Percentiles rank a stretch among this genome's conserved stretches.
Conservation (phyloP, 2,888 invertebrate species). For the Caenorhabditis becei region DNA sequence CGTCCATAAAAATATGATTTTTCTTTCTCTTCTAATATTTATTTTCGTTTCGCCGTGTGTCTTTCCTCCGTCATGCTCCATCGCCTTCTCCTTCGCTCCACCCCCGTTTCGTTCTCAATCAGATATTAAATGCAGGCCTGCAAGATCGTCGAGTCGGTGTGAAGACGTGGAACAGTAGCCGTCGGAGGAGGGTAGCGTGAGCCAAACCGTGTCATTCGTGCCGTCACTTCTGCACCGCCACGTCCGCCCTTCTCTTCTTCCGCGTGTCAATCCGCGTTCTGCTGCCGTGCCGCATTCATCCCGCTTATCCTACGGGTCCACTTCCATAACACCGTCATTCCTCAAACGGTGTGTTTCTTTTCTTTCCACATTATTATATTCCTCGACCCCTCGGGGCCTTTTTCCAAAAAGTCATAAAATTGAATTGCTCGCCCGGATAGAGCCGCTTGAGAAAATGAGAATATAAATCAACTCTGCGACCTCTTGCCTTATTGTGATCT, state of each 20-base stretch:
- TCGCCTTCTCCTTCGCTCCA: conserved; percentile 5
- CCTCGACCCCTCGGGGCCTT: conserved; percentile 1
- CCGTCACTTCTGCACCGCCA: background rate
- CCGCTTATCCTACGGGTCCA: conserved; percentile 48
- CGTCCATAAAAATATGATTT: conserved; percentile 24
- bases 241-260: conserved; percentile 13
- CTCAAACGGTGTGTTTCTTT: conserved; percentile 32
- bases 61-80: conserved; percentile 12
- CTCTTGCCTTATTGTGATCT: conserved; percentile 22
- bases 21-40: conserved; percentile 5
- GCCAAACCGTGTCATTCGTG: conserved; percentile 20
- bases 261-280: background rate
- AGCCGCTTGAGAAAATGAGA: conserved; percentile 3
- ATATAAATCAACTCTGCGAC: conserved; percentile 5
- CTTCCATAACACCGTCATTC: background rate
- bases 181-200: conserved; percentile 42
- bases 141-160: conserved; percentile 49
- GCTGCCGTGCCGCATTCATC: conserved; percentile 21
- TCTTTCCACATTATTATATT: background rate
- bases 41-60: conserved; percentile 13
- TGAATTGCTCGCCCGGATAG: conserved; percentile 11
- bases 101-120: background rate
- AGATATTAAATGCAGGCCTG: conserved; percentile 29
- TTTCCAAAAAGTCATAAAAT: conserved; percentile 33
- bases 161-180: conserved; percentile 38